These are phyloP conservation scores for Tursiops truncatus DNA, from an alignment of 2,113 vertebrate genomes.

Conservation along the genomic window DNA sequence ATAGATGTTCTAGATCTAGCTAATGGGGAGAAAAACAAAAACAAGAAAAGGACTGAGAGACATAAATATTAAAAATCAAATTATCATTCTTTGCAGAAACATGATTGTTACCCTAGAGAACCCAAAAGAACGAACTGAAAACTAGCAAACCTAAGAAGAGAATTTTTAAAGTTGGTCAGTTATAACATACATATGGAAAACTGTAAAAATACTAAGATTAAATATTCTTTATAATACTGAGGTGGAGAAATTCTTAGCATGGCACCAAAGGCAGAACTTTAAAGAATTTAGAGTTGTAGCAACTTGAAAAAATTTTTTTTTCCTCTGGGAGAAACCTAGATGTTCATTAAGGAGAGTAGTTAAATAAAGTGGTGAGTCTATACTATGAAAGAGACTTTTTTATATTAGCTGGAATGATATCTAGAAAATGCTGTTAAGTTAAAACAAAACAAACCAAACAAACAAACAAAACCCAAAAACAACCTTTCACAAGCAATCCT, in stretches of 20 bases:
- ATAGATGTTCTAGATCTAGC: neutral
- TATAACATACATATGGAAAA: neutral
- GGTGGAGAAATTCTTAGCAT: neutral
- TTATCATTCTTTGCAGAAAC: neutral
- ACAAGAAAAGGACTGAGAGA: neutral
- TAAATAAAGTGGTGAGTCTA: neutral
- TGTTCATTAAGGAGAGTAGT: neutral
- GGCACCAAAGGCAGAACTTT: neutral
- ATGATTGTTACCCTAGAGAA: neutral
- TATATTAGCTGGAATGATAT: neutral
- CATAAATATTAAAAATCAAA: neutral
- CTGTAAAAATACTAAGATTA: neutral
- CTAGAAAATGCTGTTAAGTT: neutral
- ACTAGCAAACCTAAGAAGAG: neutral
- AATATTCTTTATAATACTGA: neutral
- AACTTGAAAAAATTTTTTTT: neutral
- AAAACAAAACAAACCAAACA: neutral
- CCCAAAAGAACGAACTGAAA: neutral
- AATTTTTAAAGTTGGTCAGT: neutral
- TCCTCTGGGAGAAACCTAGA: neutral
- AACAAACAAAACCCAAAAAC: neutral
- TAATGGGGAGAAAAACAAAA: neutral
- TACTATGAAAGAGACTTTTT: neutral
- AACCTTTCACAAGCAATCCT: neutral
- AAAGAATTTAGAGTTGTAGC: neutral